Conservation (phyloP, 2,797 vertebrate genomes). For the Delichon dasypus region DNA sequence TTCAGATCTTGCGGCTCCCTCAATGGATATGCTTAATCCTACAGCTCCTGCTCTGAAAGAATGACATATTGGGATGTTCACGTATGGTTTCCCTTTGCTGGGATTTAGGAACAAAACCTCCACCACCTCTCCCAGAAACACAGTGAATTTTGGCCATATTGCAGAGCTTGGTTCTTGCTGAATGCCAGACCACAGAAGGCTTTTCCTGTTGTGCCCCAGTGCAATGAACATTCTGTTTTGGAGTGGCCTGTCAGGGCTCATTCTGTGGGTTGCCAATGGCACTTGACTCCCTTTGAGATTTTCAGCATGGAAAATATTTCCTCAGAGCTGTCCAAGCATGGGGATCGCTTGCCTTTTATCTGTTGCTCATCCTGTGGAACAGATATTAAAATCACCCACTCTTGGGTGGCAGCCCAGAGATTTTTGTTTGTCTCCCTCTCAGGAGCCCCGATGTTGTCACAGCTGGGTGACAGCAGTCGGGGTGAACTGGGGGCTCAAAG, state of each 20-base stretch:
- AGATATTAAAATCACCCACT: neutral
- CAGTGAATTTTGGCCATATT: accelerated
- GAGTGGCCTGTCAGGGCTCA: neutral
- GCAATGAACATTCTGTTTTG: neutral
- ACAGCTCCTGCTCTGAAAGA: neutral
- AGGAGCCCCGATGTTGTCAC: accelerated
- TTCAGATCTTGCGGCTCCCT: neutral
- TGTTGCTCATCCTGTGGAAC: neutral
- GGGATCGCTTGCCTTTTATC: neutral
- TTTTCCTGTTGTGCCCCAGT: neutral
- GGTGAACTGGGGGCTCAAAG: too few relatives aligned
- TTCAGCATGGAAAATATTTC: neutral
- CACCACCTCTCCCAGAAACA: too few relatives aligned
- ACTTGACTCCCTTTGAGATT: neutral
- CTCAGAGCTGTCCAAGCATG: accelerated
- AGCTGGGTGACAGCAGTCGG: neutral
- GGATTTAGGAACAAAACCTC: neutral
- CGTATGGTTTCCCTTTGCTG: accelerated
- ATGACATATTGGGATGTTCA: accelerated
- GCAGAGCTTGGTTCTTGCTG: neutral
- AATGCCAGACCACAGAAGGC: accelerated
- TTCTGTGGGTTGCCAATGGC: neutral
- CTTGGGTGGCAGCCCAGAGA: neutral
- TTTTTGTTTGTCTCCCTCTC: neutral
- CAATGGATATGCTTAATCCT: neutral